Percentiles rank a stretch among this genome's conserved stretches.
Evolutionary conservation across 2,113 vertebrate genomes (phyloP).

Genomic region (Cyanoramphus novaezelandiae): DNA sequence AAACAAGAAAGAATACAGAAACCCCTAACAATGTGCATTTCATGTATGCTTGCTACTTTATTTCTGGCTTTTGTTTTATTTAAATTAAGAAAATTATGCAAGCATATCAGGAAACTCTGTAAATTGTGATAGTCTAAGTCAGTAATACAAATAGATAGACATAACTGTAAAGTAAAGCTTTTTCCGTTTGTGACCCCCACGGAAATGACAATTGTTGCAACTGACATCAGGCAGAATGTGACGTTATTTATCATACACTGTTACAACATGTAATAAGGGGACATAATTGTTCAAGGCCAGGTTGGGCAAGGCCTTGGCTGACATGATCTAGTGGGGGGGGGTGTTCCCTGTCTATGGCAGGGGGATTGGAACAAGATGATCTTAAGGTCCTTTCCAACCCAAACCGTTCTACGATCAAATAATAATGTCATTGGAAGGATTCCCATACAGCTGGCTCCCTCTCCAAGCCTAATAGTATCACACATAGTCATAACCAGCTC

Average conservation of each 20-base stretch:
- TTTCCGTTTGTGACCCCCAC: background rate
- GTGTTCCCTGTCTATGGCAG: background rate
- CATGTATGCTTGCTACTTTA: background rate
- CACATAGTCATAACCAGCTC: accelerated
- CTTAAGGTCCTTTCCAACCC: background rate
- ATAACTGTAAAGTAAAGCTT: background rate
- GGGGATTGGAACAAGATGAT: background rate
- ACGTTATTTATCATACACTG: background rate
- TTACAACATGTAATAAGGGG: background rate
- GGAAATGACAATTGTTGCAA: background rate
- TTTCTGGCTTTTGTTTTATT: background rate
- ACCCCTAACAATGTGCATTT: background rate
- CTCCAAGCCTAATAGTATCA: accelerated
- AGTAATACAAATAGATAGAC: background rate
- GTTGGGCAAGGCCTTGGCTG: background rate
- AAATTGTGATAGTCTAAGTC: background rate
- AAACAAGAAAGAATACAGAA: background rate
- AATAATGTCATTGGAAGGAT: background rate
- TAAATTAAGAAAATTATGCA: background rate
- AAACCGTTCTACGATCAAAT: background rate
- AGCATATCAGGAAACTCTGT: accelerated
- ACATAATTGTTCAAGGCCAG: background rate
- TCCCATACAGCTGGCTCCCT: background rate
- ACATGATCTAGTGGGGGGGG: background rate
- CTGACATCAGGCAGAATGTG: accelerated